A percentile compares a stretch with the other conserved stretches of the same genome.
These are phyloP conservation scores for Mesembrinibis cayennensis DNA, from an alignment of 2,113 vertebrate genomes.

Conservation along the genomic window DNA sequence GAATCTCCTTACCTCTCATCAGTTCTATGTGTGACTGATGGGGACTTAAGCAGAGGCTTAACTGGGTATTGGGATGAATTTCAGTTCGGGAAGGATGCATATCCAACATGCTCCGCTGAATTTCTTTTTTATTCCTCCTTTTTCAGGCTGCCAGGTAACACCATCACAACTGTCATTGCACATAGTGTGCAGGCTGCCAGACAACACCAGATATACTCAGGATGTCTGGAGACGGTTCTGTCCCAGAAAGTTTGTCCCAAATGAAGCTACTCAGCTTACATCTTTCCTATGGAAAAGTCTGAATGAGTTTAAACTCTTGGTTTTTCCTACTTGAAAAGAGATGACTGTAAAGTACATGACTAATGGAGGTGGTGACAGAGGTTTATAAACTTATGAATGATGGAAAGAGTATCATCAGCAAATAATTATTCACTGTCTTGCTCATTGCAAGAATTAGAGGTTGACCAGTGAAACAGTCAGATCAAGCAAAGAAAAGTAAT, in stretches of 20 bases:
- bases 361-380: neutral
- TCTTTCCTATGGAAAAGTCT: neutral
- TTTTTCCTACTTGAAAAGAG: neutral
- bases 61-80: neutral
- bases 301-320: neutral
- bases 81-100: neutral
- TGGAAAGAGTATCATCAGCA: neutral
- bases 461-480: neutral
- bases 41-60: neutral
- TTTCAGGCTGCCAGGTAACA: neutral
- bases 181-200: neutral
- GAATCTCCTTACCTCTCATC: neutral
- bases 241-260: neutral
- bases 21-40: neutral
- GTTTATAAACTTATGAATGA: neutral
- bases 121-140: neutral
- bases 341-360: neutral
- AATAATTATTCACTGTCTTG: neutral
- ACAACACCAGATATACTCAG: neutral
- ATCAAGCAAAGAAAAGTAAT: neutral
- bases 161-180: neutral
- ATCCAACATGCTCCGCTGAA: neutral
- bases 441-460: neutral
- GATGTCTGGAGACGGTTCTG: neutral
- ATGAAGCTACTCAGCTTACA: neutral